Conservation (phyloP, 2,797 vertebrate genomes). For the Hirundo rustica region DNA sequence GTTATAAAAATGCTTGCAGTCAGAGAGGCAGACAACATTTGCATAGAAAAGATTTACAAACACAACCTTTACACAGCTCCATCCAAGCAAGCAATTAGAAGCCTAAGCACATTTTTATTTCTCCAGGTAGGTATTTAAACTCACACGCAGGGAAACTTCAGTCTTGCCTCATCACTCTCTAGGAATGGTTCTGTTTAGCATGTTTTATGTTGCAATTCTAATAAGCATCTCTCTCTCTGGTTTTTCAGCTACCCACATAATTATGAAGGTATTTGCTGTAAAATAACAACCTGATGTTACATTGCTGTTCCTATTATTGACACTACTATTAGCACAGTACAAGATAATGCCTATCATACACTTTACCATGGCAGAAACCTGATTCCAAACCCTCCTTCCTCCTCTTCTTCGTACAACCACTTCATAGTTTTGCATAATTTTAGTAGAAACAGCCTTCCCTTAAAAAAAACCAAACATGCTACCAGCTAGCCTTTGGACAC, state of each 20-base stretch:
- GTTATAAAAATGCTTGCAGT: conserved; percentile 72
- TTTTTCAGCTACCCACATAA: conserved; percentile 27
- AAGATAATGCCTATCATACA: conserved; percentile 1
- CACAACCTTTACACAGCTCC: conserved; percentile 49
- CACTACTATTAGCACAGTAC: neutral
- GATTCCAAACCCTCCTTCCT: neutral
- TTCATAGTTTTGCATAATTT: neutral
- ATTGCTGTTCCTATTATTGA: neutral
- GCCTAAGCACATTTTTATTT: conserved; percentile 57
- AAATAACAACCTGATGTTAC: neutral
- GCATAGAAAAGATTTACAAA: conserved; percentile 60
- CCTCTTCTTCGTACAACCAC: neutral
- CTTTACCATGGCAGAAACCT: neutral
- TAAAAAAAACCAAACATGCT: conserved; percentile 4
- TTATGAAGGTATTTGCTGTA: neutral
- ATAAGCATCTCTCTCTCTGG: conserved; percentile 14
- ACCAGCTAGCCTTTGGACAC: conserved; percentile 17
- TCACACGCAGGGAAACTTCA: conserved; percentile 32
- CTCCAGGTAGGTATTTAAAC: conserved; percentile 54
- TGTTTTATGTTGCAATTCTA: conserved; percentile 32
- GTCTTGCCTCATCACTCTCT: conserved; percentile 54
- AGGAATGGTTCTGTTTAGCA: conserved; percentile 48
- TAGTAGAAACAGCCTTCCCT: conserved; percentile 1
- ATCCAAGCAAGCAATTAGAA: conserved; percentile 69
- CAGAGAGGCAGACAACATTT: conserved; percentile 61